These are phyloP conservation scores for Lycia hirtaria DNA, from an alignment of 2,888 invertebrate species.

Conservation along the genomic window DNA sequence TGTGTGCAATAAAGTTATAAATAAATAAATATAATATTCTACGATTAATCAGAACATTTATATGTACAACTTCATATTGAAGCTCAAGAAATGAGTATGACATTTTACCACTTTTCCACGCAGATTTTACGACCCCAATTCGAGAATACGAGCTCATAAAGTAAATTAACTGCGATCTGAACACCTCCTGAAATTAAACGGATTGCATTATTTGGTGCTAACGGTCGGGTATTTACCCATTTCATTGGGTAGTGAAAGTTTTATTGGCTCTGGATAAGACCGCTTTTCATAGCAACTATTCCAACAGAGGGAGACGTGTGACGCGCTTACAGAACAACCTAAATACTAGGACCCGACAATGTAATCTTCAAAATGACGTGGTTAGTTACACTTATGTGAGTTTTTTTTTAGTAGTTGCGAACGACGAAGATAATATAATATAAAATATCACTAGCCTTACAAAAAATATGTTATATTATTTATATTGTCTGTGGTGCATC, in stretches of 20 bases:
- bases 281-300: not conserved
- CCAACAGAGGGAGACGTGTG: not conserved
- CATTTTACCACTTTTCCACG: conserved; percentile 17
- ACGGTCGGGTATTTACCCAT: conserved; percentile 21
- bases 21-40: too few species aligned
- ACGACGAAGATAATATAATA: too few species aligned
- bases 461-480: too few species aligned
- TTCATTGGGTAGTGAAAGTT: conserved; percentile 25
- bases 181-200: conserved; percentile 49
- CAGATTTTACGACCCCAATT: conserved; percentile 35
- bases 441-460: too few species aligned
- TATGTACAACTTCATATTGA: not conserved
- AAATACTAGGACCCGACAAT: too few species aligned
- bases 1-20: too few species aligned
- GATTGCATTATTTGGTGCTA: conserved; percentile 40
- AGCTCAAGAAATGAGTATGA: conserved; percentile 18
- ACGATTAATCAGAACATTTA: conserved; percentile 10
- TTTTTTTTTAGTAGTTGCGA: too few species aligned
- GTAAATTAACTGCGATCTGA: conserved; percentile 51
- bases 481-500: too few species aligned
- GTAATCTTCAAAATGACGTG: too few species aligned
- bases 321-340: too few species aligned
- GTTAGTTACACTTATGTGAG: too few species aligned
- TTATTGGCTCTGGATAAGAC: conserved; percentile 22
- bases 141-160: conserved; percentile 47